Percentiles rank a stretch among this genome's conserved stretches.
Conservation (phyloP, 1,140 invertebrate genomes). For the Coelopa frigida region DNA sequence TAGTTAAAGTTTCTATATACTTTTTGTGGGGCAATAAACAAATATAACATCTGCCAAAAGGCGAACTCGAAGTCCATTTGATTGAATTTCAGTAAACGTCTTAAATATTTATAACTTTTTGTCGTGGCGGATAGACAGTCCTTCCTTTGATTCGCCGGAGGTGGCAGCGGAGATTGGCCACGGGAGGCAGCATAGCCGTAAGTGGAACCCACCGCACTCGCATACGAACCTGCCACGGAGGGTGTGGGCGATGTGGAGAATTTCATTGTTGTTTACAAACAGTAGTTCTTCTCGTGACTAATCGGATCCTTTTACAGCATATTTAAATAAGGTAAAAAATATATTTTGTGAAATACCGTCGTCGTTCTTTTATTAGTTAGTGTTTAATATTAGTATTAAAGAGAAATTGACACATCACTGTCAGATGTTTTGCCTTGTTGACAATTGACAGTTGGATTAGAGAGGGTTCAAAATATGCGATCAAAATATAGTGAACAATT, state of each 20-base stretch:
- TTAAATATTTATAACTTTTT: slow-evolving; percentile 88
- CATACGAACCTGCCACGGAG: slow-evolving; percentile 33
- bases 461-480: too few relatives aligned
- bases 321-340: too few relatives aligned
- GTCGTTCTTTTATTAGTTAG: too few relatives aligned
- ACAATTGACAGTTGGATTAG: too few relatives aligned
- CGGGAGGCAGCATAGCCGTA: too few relatives aligned
- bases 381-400: too few relatives aligned
- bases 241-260: slow-evolving; percentile 58
- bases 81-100: slow-evolving; percentile 84
- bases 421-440: too few relatives aligned
- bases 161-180: slow-evolving; percentile 51
- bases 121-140: slow-evolving; percentile 78
- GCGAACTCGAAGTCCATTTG: slow-evolving; percentile 99
- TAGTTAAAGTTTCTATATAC: slow-evolving; percentile 98
- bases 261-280: slow-evolving; percentile 57
- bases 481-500: too few relatives aligned
- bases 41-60: slow-evolving; percentile 96
- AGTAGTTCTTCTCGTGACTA: too few relatives aligned
- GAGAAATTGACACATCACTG: too few relatives aligned
- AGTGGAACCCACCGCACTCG: slow-evolving; percentile 41
- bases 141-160: slow-evolving; percentile 54
- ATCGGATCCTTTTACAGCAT: too few relatives aligned
- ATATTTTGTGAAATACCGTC: too few relatives aligned
- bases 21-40: slow-evolving; percentile 93